Percentiles rank a stretch among this genome's conserved stretches.
Evolutionary conservation across 2,888 invertebrate genomes (phyloP).

Genomic region (Colostygia pectinataria): DNA sequence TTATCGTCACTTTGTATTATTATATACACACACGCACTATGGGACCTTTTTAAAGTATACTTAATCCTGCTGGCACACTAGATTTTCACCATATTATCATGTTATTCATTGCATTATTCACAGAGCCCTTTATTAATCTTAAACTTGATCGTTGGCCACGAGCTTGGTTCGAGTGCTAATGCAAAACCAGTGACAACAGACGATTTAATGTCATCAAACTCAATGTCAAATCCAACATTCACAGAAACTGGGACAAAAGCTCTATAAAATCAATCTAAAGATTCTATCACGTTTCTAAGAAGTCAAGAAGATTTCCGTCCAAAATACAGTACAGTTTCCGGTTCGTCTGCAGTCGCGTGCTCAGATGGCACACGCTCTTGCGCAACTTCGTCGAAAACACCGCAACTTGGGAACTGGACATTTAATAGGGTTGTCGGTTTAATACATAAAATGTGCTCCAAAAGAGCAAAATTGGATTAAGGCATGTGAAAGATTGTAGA

Average conservation of each 20-base stretch:
- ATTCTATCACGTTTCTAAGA: constrained; percentile 19
- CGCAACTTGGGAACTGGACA: constrained; percentile 57
- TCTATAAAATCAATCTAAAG: constrained; percentile 7
- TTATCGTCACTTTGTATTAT: too few relatives aligned
- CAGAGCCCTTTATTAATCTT: too few relatives aligned
- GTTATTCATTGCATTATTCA: too few relatives aligned
- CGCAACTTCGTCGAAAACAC: constrained; percentile 55
- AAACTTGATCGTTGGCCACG: too few relatives aligned
- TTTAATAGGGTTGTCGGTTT: constrained; percentile 24
- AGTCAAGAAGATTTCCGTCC: constrained; percentile 10
- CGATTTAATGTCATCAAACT: not conserved
- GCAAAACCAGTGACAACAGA: too few relatives aligned
- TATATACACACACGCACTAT: too few relatives aligned
- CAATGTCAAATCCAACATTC: not conserved
- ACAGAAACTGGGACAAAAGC: not conserved
- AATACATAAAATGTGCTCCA: too few relatives aligned
- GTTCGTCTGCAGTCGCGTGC: constrained; percentile 55
- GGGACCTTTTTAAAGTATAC: too few relatives aligned
- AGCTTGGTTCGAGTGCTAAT: too few relatives aligned
- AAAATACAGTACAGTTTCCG: constrained; percentile 43
- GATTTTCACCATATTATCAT: too few relatives aligned
- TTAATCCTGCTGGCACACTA: too few relatives aligned
- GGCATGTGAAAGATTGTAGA: not conserved
- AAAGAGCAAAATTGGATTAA: too few relatives aligned
- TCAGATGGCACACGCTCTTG: constrained; percentile 48